Percentiles rank a stretch among this genome's conserved stretches.
These are phyloP conservation scores for Ctenopoma multispine DNA, from an alignment of 2,797 vertebrate genomes.

Conservation along the genomic window DNA sequence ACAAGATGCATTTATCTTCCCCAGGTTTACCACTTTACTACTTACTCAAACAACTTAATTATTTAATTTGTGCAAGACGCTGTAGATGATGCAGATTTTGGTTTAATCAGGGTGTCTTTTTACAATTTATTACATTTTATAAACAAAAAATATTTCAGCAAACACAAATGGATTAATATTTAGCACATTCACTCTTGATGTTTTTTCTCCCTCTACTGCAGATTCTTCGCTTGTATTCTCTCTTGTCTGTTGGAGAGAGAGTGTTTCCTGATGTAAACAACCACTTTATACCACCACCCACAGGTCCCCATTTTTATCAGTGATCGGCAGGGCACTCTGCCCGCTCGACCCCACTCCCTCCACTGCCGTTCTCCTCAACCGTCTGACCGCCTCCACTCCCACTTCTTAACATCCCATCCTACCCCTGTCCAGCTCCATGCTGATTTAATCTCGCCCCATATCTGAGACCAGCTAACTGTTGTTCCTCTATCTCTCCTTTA, in stretches of 20 bases:
- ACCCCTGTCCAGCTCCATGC: slow-evolving; percentile 47
- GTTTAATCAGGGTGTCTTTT: slow-evolving; percentile 7
- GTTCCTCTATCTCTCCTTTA: slow-evolving; percentile 56
- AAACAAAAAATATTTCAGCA: neutral
- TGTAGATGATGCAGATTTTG: neutral
- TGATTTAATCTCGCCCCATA: slow-evolving; percentile 60
- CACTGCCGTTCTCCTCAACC: slow-evolving; percentile 40
- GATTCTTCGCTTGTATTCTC: slow-evolving; percentile 23
- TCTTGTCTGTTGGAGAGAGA: slow-evolving; percentile 21
- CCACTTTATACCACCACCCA: slow-evolving; percentile 51
- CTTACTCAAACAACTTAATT: slow-evolving; percentile 23
- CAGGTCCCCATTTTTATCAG: slow-evolving; percentile 59
- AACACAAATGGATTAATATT: slow-evolving; percentile 8
- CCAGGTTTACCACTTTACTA: slow-evolving; percentile 1
- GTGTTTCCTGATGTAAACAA: slow-evolving; percentile 52
- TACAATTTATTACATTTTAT: slow-evolving; percentile 1
- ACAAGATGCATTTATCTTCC: slow-evolving; percentile 2
- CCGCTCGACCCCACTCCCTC: slow-evolving; percentile 24
- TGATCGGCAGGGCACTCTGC: slow-evolving; percentile 49
- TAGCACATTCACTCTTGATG: neutral
- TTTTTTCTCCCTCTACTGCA: neutral
- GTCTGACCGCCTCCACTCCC: slow-evolving; percentile 43
- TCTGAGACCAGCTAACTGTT: slow-evolving; percentile 57
- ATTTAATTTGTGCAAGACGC: slow-evolving; percentile 3
- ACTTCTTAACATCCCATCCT: slow-evolving; percentile 48